phyloP scores from a whole-genome alignment of 2,797 vertebrate species.

The Platalea minor region DNA sequence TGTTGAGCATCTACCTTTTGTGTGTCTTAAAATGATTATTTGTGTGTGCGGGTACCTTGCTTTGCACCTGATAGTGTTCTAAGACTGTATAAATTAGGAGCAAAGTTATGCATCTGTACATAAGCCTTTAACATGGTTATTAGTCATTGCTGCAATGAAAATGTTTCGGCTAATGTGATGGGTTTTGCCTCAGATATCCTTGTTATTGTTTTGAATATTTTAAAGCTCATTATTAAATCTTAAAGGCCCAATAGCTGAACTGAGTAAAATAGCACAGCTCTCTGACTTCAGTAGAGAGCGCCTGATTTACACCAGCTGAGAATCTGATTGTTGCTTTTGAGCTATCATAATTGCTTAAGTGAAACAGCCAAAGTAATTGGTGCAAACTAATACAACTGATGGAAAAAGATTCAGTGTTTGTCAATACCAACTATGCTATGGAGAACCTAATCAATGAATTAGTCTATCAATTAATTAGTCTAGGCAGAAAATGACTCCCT shows the following conservation, averaged over 20 bases:
- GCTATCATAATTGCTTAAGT: constrained; percentile 54
- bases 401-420: constrained; percentile 81
- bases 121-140: not conserved
- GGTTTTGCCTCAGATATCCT: not conserved
- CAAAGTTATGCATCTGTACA: not conserved
- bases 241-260: not conserved
- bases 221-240: not conserved
- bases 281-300: not conserved
- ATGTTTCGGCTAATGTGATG: not conserved
- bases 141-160: not conserved
- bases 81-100: not conserved
- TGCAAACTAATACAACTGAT: constrained; percentile 77
- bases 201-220: not conserved
- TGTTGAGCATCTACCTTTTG: not conserved
- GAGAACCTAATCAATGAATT: constrained; percentile 84
- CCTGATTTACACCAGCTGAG: constrained; percentile 44
- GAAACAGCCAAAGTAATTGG: constrained; percentile 79
- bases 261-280: not conserved
- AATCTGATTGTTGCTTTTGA: constrained; percentile 14
- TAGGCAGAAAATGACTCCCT: constrained; percentile 87
- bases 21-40: not conserved
- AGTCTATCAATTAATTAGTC: constrained; percentile 88
- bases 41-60: not conserved
- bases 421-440: constrained; percentile 79
- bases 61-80: not conserved